phyloP scores from a whole-genome alignment of 2,888 invertebrate genomes.

The Ichneumoninae sp. region DNA sequence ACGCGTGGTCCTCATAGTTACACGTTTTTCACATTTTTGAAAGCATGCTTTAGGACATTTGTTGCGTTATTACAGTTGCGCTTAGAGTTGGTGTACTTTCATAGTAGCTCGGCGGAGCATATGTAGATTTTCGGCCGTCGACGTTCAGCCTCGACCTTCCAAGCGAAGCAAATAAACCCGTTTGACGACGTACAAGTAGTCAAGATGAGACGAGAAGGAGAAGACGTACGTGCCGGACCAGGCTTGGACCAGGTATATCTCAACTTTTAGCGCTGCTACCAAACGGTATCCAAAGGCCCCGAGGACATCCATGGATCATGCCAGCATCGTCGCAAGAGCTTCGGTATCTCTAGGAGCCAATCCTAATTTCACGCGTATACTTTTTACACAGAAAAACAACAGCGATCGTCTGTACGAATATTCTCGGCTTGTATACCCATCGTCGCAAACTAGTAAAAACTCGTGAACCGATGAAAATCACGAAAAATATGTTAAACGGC shows the following conservation, averaged over 20 bases:
- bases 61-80: slow-evolving; percentile 53
- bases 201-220: slow-evolving; percentile 31
- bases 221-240: slow-evolving; percentile 39
- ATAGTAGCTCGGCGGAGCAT: slow-evolving; percentile 40
- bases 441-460: slow-evolving; percentile 51
- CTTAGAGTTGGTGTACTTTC: slow-evolving; percentile 44
- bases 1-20: slow-evolving; percentile 8
- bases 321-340: slow-evolving; percentile 54
- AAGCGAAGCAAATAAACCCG: slow-evolving; percentile 77
- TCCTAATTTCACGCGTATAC: slow-evolving; percentile 56
- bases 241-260: slow-evolving; percentile 23
- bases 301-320: slow-evolving; percentile 63
- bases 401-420: slow-evolving; percentile 35
- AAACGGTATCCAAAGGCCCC: slow-evolving; percentile 69
- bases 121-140: slow-evolving; percentile 66
- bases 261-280: slow-evolving; percentile 45
- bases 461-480: slow-evolving; percentile 58
- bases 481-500: slow-evolving; percentile 65
- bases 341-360: slow-evolving; percentile 62
- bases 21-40: slow-evolving; percentile 59
- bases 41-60: slow-evolving; percentile 43
- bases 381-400: slow-evolving; percentile 41
- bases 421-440: slow-evolving; percentile 26
- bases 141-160: slow-evolving; percentile 68
- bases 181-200: slow-evolving; percentile 74